These are phyloP conservation scores for Sicus ferrugineus DNA, from an alignment of 2,888 invertebrate species.

Conservation along the genomic window DNA sequence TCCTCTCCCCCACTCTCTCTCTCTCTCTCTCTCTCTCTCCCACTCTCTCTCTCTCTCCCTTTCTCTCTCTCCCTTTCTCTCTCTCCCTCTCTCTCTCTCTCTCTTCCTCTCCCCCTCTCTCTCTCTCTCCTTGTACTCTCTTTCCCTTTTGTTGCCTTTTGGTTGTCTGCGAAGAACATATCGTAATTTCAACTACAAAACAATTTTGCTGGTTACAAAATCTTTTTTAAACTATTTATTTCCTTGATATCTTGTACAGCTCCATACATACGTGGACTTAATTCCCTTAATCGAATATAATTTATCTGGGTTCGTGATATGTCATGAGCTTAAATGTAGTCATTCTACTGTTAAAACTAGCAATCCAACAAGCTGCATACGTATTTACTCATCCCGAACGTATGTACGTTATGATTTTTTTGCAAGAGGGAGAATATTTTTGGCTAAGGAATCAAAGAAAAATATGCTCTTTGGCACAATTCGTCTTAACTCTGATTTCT, in stretches of 20 bases:
- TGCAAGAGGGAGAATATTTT: too few species aligned
- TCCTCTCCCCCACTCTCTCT: background rate
- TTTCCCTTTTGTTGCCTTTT: background rate
- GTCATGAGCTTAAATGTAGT: background rate
- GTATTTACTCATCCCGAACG: background rate
- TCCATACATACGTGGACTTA: background rate
- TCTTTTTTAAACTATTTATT: background rate
- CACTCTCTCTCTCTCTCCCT: background rate
- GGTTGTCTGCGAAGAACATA: background rate
- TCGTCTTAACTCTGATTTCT: too few species aligned
- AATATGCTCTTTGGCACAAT: too few species aligned
- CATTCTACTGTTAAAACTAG: background rate
- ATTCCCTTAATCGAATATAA: background rate
- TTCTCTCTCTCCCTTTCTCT: background rate
- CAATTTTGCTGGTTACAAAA: background rate
- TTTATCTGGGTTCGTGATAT: slow-evolving; percentile 1
- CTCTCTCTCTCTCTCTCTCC: background rate
- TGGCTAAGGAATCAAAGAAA: too few species aligned
- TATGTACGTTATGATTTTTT: too few species aligned
- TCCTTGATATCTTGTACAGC: background rate
- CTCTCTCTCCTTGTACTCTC: background rate
- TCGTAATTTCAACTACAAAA: background rate
- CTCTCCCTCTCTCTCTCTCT: background rate
- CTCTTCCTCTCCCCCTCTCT: background rate
- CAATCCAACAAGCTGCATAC: background rate